Conservation (phyloP, 2,797 vertebrate genomes). For the Carapus acus region DNA sequence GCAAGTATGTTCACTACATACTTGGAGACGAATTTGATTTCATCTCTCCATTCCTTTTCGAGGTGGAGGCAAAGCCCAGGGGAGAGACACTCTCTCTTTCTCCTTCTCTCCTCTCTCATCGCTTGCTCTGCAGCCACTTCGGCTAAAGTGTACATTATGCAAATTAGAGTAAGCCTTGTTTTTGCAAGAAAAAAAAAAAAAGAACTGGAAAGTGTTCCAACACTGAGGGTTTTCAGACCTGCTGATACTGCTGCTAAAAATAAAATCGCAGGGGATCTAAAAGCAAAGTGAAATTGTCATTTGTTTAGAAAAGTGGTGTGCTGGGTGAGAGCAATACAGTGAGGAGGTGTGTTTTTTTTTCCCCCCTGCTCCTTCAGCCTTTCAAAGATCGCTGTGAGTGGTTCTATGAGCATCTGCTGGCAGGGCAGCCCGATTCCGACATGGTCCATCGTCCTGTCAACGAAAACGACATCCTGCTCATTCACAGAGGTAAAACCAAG, state of each 20-base stretch:
- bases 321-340: conserved; percentile 1
- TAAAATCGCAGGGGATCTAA: conserved; percentile 38
- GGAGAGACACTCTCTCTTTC: conserved; percentile 35
- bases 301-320: conserved; percentile 32
- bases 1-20: conserved; percentile 67
- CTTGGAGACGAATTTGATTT: conserved; percentile 68
- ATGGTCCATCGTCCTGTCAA: conserved; percentile 98
- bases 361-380: conserved; percentile 70
- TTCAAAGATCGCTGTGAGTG: conserved; percentile 98
- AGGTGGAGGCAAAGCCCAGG: conserved; percentile 17
- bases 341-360: conserved; percentile 31
- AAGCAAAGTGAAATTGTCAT: conserved; percentile 33
- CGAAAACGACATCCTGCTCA: conserved; percentile 93
- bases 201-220: conserved; percentile 35
- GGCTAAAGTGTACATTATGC: conserved; percentile 67
- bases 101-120: conserved; percentile 31
- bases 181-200: conserved; percentile 36
- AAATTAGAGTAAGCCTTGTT: conserved; percentile 47
- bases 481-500: conserved; percentile 98
- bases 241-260: conserved; percentile 20
- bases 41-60: conserved; percentile 53
- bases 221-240: conserved; percentile 21
- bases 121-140: conserved; percentile 45
- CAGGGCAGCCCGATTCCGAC: conserved; percentile 88
- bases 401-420: conserved; percentile 97